Base-by-base conservation (phyloP, 2,113 vertebrate species). In the Malaclemys terrapin region DNA sequence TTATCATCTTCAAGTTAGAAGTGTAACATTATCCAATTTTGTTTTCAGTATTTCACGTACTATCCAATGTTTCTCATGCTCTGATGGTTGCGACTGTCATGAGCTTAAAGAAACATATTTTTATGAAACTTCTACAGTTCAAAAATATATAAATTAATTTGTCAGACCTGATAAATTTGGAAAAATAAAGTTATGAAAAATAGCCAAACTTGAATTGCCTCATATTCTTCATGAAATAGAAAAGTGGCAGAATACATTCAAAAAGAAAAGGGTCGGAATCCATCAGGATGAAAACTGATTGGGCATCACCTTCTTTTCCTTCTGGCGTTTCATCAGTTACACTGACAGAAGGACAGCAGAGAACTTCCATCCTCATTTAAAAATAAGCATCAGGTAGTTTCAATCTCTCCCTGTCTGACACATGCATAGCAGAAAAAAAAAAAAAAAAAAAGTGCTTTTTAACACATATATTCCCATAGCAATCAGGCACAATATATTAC, bases 331-430 rank as follows among this genome's bases (percentile, higher is more conserved):
- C 45, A n/a, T 89, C 38, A 12, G 81, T 87, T 81, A 86, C 57
- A 91, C 81, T 91, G 87, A 88, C 56, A 91, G 24, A 91, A 38
- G 45, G 85, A 42, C 10, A 49, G 19, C 82, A 78, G 22, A 42
- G 72, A 87, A 94, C 53, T 47, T 90, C 76, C 85, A 84, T 93
- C 80, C 80, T 89, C 42, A 88, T 96, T 92, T 95, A 80, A 87
- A 97, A 90, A 92, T 57, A 24, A 49, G 80, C 50, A 92, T 90
- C 80, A 92, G 91, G 57, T 87, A 84, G 94, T 90, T 69, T 91
- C 72, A 94, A 82, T 50, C 38, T 82, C 53, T 94, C 65, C 5
- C 75, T 87, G 52, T 76, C 83, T 93, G 83, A 94, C 42, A 10
- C 10, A 42, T 31, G 16, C 25, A 81, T 7, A 93, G 79, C 75